Base-by-base conservation (phyloP, 2,797 vertebrate genomes). In the Chrosomus eos region DNA sequence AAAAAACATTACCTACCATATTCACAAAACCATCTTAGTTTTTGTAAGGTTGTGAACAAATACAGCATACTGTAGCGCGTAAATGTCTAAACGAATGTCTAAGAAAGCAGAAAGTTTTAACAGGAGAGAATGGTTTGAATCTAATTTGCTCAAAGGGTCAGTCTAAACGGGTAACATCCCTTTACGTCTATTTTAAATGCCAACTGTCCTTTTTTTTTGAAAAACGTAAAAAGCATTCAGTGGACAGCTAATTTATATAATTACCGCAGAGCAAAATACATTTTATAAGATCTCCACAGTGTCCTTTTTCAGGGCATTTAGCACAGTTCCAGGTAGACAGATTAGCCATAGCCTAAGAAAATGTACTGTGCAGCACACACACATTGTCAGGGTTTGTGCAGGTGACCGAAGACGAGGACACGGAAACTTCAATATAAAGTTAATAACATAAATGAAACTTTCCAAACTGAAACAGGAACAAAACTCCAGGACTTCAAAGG, bases 311-410 rank as follows among this genome's bases (percentile, higher is more conserved):
- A 68, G 68, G 28, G 9, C 43, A 80, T 83, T 85, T 83, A 83
- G 40, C 43, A 74, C 36, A 71, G 8, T 40, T 86, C 45, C 53
- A 72, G 58, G 51, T n/a, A 76, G 55, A 60, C 43, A 64, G 48
- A 73, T 79, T 55, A 83, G 85, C 72, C 75, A 83, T 64, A 87
- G 60, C 26, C 70, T 23, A 75, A n/a, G 43, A 72, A 79, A 83
- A 64, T 70, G 21, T 51, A 21, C 43, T 28, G 31, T 53, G 21
- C 60, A 48, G 0, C 19, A 43, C 64, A 75, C 66, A 62, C 38
- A n/a, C n/a, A n/a, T n/a, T n/a, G n/a, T n/a, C n/a, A n/a, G n/a
- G n/a, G n/a, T n/a, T n/a, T n/a, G n/a, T n/a, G n/a, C n/a, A n/a
- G n/a, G n/a, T n/a, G n/a, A n/a, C n/a, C n/a, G n/a, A n/a, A n/a